Conservation (phyloP, 2,888 invertebrate genomes). For the Thymelicus acteon region DNA sequence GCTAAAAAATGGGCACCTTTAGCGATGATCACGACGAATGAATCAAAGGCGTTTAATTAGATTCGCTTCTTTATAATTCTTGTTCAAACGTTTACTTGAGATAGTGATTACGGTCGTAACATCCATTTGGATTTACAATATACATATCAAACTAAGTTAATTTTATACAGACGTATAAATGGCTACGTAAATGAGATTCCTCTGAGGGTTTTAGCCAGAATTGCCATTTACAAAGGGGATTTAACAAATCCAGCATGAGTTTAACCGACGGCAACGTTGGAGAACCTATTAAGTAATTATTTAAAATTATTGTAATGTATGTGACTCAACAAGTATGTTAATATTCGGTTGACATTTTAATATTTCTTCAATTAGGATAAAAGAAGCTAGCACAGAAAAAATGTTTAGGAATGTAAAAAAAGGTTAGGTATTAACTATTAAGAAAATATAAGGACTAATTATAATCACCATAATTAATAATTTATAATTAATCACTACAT, state of each 20-base stretch:
- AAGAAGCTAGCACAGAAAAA: no score
- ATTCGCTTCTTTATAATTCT: slow-evolving; percentile 9
- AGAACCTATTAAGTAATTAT: slow-evolving; percentile 39
- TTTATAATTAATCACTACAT: no score
- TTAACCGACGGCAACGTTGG: slow-evolving; percentile 45
- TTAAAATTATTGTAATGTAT: slow-evolving; percentile 37
- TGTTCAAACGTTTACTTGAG: slow-evolving; percentile 25
- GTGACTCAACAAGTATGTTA: slow-evolving; percentile 21
- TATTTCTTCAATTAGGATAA: no score
- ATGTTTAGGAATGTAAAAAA: no score
- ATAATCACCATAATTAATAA: no score
- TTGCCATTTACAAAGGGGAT: slow-evolving; percentile 61
- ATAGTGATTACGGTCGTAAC: slow-evolving; percentile 43
- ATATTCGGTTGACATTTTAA: background rate
- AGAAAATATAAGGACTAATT: no score
- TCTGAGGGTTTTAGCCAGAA: slow-evolving; percentile 54
- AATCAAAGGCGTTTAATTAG: slow-evolving; percentile 9
- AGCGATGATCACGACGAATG: slow-evolving; percentile 5
- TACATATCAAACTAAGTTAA: slow-evolving; percentile 50
- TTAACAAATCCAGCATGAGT: slow-evolving; percentile 53
- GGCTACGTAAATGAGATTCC: slow-evolving; percentile 59
- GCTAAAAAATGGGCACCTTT: background rate
- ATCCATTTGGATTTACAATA: slow-evolving; percentile 45
- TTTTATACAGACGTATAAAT: slow-evolving; percentile 35
- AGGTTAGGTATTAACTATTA: no score